Base-by-base conservation (phyloP, 2,797 vertebrate genomes). In the Manis javanica region DNA sequence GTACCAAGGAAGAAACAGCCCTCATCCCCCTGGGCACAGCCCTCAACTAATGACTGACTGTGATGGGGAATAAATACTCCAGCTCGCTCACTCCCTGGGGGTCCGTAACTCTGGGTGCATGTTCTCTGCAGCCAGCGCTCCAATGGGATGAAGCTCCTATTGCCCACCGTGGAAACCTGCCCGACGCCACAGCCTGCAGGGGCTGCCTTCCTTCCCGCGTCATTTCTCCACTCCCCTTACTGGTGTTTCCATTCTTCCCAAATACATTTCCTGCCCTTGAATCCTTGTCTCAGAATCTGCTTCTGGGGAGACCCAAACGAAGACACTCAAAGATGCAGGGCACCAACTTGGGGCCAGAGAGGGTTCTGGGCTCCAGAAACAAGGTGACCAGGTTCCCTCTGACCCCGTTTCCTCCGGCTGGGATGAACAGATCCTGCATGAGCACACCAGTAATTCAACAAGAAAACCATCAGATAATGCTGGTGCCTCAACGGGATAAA, bases 181-280 rank as follows among this genome's bases (percentile, higher is more conserved):
- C 57, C 21, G 51, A 57, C 26, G 4, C 61, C 21, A 5, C 19
- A 3, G 3, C 21, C 13, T 24, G 3, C 0, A 29, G 16, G 14
- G 29, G 13, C 19, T 2, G 8, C 42, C 34, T 75, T 53, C 68
- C 49, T 68, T 61, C 82, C 39, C 9, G 0, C 0, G 3, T 34
- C 37, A 37, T 46, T 24, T 31, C n/a, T 42, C 29, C 37, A 5
- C 42, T 53, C 29, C 3, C 3, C 24, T 23, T 16, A 1, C 8
- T 11, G 57, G 13, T 18, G 29, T 21, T 49, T 49, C 59, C 29
- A 23, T 13, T 5, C 39, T 19, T 39, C 21, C 71, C 49, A 79
- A 55, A 66, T 6, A 19, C 23, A 39, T 19, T n/a, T 26, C 49
- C 26, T 37, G 8, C 26, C 1, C 46, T 49, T 3, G 49, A 57